phyloP scores from a whole-genome alignment of 2,888 invertebrate species.

The Minunthozetes semirufus region DNA sequence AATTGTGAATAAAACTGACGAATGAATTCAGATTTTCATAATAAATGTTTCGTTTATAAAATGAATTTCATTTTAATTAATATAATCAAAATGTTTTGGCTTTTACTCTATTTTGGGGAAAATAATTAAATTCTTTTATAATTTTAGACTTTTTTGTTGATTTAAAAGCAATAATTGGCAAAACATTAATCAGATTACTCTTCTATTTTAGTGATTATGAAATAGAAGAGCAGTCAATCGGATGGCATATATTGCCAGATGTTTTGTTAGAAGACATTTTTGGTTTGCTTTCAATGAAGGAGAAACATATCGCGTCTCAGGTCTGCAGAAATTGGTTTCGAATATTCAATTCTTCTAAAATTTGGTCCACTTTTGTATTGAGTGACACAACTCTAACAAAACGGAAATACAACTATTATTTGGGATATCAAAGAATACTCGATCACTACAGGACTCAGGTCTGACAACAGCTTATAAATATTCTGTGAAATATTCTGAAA shows the following conservation, averaged over 20 bases:
- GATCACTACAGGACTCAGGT: constrained; percentile 66
- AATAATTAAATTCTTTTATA: no score
- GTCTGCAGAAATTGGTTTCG: constrained; percentile 49
- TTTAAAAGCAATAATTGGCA: background rate
- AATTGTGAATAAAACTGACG: no score
- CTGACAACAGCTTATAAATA: constrained; percentile 49
- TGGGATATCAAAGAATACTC: constrained; percentile 70
- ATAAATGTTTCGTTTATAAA: no score
- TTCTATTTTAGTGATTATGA: background rate
- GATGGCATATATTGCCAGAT: constrained; percentile 64
- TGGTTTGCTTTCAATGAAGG: constrained; percentile 59
- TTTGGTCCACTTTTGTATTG: constrained; percentile 68
- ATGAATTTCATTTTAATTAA: no score
- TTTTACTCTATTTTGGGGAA: no score
- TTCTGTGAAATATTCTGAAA: background rate
- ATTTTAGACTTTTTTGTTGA: no score
- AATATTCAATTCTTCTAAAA: constrained; percentile 63
- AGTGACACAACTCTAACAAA: constrained; percentile 66
- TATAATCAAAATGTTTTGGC: no score
- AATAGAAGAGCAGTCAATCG: background rate
- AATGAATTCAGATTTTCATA: no score
- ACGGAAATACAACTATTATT: constrained; percentile 68
- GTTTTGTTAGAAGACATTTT: constrained; percentile 66
- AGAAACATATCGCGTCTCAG: constrained; percentile 66
- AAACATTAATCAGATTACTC: background rate